phyloP scores from a whole-genome alignment of 23 tunicate species.

The Trididemnum miniatum region DNA sequence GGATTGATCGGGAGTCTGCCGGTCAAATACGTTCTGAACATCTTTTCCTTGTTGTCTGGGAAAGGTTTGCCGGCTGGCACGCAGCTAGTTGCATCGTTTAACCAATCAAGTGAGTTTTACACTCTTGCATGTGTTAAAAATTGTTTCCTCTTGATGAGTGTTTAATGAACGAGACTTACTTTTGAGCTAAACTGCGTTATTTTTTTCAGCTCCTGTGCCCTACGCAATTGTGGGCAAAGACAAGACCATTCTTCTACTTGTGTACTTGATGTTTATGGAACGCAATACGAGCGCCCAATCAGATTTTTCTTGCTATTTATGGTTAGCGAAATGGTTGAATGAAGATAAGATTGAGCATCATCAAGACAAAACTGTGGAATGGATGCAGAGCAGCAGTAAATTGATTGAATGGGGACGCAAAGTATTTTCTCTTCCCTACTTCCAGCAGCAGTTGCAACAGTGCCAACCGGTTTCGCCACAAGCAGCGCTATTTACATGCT shows the following conservation, averaged over 20 bases:
- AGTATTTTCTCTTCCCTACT: neutral
- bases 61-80: slow-evolving; percentile 40
- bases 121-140: neutral
- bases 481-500: slow-evolving; percentile 57
- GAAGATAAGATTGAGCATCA: slow-evolving; percentile 8
- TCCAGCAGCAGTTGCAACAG: slow-evolving; percentile 15
- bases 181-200: neutral
- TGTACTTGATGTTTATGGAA: slow-evolving; percentile 50
- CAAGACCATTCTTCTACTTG: slow-evolving; percentile 40
- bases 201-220: neutral
- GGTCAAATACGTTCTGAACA: slow-evolving; percentile 26
- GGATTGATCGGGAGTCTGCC: neutral
- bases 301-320: slow-evolving; percentile 38
- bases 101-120: neutral
- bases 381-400: slow-evolving; percentile 25
- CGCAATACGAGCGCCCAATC: slow-evolving; percentile 32
- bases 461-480: slow-evolving; percentile 49
- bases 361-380: neutral
- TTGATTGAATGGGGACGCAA: slow-evolving; percentile 22
- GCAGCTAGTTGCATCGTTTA: slow-evolving; percentile 22
- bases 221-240: slow-evolving; percentile 38
- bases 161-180: neutral
- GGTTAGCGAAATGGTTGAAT: slow-evolving; percentile 88
- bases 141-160: neutral
- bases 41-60: slow-evolving; percentile 47